phyloP scores from a whole-genome alignment of 1,140 invertebrate genomes.

The Oreohelix idahoensis region DNA sequence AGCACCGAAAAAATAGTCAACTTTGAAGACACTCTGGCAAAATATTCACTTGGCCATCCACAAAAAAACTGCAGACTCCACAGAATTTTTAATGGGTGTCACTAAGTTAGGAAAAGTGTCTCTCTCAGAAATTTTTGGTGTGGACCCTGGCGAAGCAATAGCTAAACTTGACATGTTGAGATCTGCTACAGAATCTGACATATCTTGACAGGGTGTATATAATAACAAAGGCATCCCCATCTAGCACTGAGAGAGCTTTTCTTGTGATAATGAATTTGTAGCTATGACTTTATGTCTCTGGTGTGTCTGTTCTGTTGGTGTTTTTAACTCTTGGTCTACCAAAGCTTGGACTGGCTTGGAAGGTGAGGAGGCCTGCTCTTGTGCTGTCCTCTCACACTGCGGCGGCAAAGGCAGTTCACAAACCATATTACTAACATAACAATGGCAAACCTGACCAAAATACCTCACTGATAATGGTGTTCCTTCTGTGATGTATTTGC shows the following conservation, averaged over 20 bases:
- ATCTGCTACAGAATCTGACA: conserved; percentile 6
- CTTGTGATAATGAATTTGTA: too few species aligned
- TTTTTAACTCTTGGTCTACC: too few species aligned
- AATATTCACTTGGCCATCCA: too few species aligned
- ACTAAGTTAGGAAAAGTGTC: too few species aligned
- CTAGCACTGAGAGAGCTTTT: too few species aligned
- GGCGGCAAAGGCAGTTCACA: background rate
- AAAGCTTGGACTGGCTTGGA: background rate
- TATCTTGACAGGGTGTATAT: background rate
- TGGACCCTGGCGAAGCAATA: background rate
- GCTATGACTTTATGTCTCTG: too few species aligned
- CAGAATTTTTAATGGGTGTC: too few species aligned
- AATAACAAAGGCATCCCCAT: too few species aligned
- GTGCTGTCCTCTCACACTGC: background rate
- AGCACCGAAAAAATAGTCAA: conserved; percentile 9
- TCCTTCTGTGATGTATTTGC: conserved; percentile 21
- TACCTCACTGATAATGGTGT: conserved; percentile 19
- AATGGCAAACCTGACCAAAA: conserved; percentile 34
- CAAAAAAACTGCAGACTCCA: too few species aligned
- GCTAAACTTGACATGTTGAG: conserved; percentile 5
- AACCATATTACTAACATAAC: conserved; percentile 1
- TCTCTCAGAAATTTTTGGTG: background rate
- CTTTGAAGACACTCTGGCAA: conserved; percentile 15
- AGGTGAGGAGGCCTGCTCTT: background rate
- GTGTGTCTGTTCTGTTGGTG: background rate